These are phyloP conservation scores for Hystrix cristata DNA, from an alignment of 2,113 vertebrate species.

Conservation along the genomic window DNA sequence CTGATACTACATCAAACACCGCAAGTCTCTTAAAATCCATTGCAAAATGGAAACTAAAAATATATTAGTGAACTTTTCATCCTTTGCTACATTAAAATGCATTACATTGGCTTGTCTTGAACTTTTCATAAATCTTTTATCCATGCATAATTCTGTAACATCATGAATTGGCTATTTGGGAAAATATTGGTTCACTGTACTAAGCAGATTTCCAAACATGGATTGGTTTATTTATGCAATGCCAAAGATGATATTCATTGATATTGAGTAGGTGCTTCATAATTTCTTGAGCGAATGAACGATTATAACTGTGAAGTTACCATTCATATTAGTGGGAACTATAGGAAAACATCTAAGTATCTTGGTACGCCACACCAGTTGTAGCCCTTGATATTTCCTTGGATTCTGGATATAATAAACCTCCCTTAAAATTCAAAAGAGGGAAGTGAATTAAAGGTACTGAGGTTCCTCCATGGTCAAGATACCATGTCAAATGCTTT, in stretches of 20 bases:
- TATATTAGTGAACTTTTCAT: background rate
- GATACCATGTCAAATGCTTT: background rate
- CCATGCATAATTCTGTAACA: background rate
- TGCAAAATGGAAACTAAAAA: slow-evolving; percentile 38
- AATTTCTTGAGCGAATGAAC: background rate
- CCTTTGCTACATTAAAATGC: background rate
- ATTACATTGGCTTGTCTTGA: background rate
- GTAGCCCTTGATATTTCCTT: background rate
- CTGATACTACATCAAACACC: background rate
- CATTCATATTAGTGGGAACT: background rate
- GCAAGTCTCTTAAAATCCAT: background rate
- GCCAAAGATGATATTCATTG: background rate
- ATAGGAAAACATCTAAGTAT: background rate
- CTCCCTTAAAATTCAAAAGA: background rate
- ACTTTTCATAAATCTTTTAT: background rate
- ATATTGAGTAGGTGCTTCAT: background rate
- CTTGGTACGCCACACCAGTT: background rate
- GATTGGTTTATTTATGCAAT: background rate
- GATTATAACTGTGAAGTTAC: background rate
- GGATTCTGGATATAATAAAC: background rate
- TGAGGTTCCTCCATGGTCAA: background rate
- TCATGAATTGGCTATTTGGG: background rate
- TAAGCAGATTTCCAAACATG: background rate
- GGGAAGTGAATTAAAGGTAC: background rate
- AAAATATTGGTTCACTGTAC: background rate